These are phyloP conservation scores for Acropora yongei DNA, from an alignment of 64 coral and sea anemone genomes.

Conservation along the genomic window DNA sequence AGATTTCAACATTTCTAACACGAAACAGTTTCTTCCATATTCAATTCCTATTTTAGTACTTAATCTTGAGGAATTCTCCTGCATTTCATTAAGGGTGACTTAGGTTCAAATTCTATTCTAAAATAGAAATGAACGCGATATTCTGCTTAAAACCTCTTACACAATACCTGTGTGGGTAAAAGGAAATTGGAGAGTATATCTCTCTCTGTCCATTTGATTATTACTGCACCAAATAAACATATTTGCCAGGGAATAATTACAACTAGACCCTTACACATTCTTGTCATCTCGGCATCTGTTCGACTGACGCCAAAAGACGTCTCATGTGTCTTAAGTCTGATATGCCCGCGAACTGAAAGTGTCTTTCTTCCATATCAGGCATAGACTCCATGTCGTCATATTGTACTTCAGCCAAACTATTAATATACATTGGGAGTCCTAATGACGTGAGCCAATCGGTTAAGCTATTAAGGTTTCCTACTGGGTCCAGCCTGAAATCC, in stretches of 20 bases:
- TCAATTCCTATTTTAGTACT: too few relatives aligned
- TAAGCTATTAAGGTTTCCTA: constrained; percentile 71
- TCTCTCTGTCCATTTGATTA: background rate
- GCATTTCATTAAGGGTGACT: too few relatives aligned
- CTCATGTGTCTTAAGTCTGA: constrained; percentile 84
- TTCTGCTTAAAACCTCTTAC: too few relatives aligned
- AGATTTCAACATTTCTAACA: too few relatives aligned
- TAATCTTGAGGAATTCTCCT: too few relatives aligned
- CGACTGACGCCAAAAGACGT: constrained; percentile 80
- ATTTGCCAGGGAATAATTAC: background rate
- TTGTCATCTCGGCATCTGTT: constrained; percentile 56
- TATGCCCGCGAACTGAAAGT: constrained; percentile 84
- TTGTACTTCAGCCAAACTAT: constrained; percentile 75
- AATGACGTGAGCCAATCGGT: constrained; percentile 87
- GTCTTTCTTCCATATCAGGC: constrained; percentile 83
- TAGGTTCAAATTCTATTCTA: too few relatives aligned
- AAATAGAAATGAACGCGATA: too few relatives aligned
- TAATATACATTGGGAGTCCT: constrained; percentile 90
- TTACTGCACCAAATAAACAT: background rate
- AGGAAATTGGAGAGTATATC: too few relatives aligned
- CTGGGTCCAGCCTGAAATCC: constrained; percentile 51
- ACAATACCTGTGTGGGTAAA: too few relatives aligned
- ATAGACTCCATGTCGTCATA: constrained; percentile 89
- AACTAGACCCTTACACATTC: background rate
- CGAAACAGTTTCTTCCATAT: too few relatives aligned